Evolutionary conservation across 2,113 vertebrate genomes (phyloP), one percentile per base, ranked within the genome.

Genomic region (Amphiprion ocellaris): DNA sequence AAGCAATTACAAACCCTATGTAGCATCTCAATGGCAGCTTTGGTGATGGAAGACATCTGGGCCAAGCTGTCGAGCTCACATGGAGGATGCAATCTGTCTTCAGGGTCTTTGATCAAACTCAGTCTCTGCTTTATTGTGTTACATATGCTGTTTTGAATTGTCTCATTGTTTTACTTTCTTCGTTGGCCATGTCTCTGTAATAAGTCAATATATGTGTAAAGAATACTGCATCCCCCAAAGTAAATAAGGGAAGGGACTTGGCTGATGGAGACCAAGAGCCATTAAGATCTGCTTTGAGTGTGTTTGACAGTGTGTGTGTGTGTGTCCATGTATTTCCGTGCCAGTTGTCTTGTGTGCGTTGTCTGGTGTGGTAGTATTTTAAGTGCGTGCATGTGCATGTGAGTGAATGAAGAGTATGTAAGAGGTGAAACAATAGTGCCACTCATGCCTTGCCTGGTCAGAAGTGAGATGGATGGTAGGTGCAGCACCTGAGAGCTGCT

Each of bases 391-490:
- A 16, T 53, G 19, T 17, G 17, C 28, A 41, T 30, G 59, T n/a
- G 37, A 76, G 58, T 44, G 74, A 68, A 81, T 71, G 68, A 78
- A 67, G 68, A 81, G 71, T 79, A 74, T 77, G 77, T 82, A 84
- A 89, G 83, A 82, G 74, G 73, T 74, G 75, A 80, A 86, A 68
- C 81, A 86, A 85, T 10, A 61, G 47, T 89, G 90, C 68, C 87
- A 88, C 85, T 91, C 78, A 82, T 60, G 79, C 64, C 81, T 58
- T 77, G 56, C 68, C 85, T 82, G 88, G 77, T 89, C 87, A 90
- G 72, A 87, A 91, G 84, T 87, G 89, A 92, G 92, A 94, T 89
- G 88, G 88, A 93, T 94, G 89, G 91, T 85, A 85, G 90, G 87
- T 89, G 84, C 86, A 88, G 85, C 86, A 92, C 89, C 92, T 90